Conservation (phyloP, 2,888 invertebrate genomes). For the Acheta domesticus region DNA sequence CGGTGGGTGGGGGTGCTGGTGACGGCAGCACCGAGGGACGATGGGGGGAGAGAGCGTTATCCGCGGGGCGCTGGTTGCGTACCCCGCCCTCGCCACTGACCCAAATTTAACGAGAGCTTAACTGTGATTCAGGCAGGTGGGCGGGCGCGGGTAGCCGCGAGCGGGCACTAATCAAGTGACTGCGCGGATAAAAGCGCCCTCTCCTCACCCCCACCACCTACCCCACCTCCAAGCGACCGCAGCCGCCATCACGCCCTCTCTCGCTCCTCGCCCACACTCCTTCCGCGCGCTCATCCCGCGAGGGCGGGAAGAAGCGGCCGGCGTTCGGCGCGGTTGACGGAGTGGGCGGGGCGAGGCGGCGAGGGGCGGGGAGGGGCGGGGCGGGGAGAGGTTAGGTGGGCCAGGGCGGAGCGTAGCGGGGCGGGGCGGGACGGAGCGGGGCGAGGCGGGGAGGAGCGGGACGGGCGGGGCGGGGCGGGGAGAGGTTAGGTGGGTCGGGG, state of each 20-base stretch:
- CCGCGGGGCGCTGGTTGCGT: neutral
- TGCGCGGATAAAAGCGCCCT: constrained; percentile 9
- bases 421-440: neutral
- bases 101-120: constrained; percentile 18
- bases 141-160: neutral
- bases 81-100: constrained; percentile 7
- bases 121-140: constrained; percentile 18
- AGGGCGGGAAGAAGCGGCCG: no score
- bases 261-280: neutral
- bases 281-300: no score
- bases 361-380: neutral
- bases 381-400: neutral
- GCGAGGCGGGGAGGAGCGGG: no score
- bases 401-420: neutral
- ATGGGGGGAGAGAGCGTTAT: neutral
- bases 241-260: neutral
- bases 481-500: neutral
- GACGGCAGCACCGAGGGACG: neutral
- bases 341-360: no score
- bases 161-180: constrained; percentile 18
- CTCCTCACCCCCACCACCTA: neutral
- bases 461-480: no score
- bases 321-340: no score
- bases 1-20: no score
- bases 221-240: neutral